phyloP scores from a whole-genome alignment of 2,888 invertebrate species.

The Drosophila infuscata region DNA sequence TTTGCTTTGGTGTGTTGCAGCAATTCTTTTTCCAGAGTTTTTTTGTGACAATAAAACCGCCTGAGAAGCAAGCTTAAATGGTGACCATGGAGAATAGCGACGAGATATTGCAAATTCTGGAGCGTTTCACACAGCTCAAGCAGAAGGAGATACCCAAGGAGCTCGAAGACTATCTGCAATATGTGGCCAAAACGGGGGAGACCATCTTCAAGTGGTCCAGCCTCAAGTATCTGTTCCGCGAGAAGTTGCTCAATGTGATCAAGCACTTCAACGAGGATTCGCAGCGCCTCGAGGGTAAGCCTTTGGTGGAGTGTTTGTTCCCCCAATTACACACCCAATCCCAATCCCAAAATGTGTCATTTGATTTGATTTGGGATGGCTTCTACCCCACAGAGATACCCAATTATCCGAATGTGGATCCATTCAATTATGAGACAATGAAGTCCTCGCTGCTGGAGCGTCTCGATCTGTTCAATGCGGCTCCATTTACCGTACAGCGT shows the following conservation, averaged over 20 bases:
- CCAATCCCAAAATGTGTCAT: not conserved
- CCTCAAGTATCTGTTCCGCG: constrained; percentile 94
- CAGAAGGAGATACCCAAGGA: constrained; percentile 94
- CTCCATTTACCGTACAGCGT: constrained; percentile 98
- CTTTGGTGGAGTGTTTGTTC: not conserved
- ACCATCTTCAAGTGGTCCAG: constrained; percentile 96
- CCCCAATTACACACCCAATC: not conserved
- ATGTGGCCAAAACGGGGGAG: constrained; percentile 97
- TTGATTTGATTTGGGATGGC: not conserved
- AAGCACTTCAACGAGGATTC: constrained; percentile 94
- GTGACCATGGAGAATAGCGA: constrained; percentile 92
- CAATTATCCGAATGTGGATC: constrained; percentile 95
- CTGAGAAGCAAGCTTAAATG: constrained; percentile 50
- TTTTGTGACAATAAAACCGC: constrained; percentile 25
- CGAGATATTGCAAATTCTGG: constrained; percentile 92
- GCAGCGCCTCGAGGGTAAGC: constrained; percentile 86
- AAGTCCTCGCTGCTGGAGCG: constrained; percentile 92
- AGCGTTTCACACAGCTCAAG: constrained; percentile 92
- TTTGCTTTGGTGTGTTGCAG: constrained; percentile 5
- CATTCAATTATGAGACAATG: constrained; percentile 95
- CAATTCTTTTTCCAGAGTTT: constrained; percentile 35
- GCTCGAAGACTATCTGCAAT: constrained; percentile 93
- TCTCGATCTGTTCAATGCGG: constrained; percentile 93
- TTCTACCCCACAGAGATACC: constrained; percentile 87
- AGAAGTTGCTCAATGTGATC: constrained; percentile 94